Evolutionary conservation across 1,140 invertebrate genomes (phyloP), one percentile per base, ranked within the genome.

Genomic region (Plectrocnemia conspersa): DNA sequence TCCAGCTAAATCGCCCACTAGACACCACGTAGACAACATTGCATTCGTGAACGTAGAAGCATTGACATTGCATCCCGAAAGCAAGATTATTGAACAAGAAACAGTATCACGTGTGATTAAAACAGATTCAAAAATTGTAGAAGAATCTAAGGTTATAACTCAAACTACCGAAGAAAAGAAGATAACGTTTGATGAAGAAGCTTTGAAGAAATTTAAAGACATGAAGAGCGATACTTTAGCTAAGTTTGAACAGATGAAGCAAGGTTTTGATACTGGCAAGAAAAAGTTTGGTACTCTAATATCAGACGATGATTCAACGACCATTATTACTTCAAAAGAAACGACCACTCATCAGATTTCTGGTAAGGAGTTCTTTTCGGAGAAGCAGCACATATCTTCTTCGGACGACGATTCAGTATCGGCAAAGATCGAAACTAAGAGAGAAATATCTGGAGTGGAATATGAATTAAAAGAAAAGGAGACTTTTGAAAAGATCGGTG

Each of bases 371-470:
- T 72, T 64, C 54, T 76, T 70, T 46, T 66, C 67, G 6, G 71
- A 75, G 65, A 75, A 70, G 3, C 75, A 72, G 56, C 68, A 74
- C 62, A 68, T 72, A 4, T 73, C 71, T 4, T 73, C 73, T 18
- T 73, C 72, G 2, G 71, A 73, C 54, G 72, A 74, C 58, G 74
- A 76, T 62, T 73, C 72, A n/a, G 64, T 76, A 10, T 72, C 73
- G 27, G 44, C 52, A 9, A 74, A 74, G 65, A 72, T 73, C 21
- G 66, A 74, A 66, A 75, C 71, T 16, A 74, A 66, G 38, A 69
- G 71, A 61, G 69, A 74, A 57, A 50, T 76, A 45, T 61, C 68
- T 62, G 73, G 73, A 15, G 70, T 74, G 63, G 74, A 75, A 63
- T 73, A 74, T 61, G 69, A 72, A 66, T 46, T 69, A 3, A 74